These are phyloP conservation scores for Formica aserva DNA, from an alignment of 2,888 invertebrate genomes.

Conservation along the genomic window DNA sequence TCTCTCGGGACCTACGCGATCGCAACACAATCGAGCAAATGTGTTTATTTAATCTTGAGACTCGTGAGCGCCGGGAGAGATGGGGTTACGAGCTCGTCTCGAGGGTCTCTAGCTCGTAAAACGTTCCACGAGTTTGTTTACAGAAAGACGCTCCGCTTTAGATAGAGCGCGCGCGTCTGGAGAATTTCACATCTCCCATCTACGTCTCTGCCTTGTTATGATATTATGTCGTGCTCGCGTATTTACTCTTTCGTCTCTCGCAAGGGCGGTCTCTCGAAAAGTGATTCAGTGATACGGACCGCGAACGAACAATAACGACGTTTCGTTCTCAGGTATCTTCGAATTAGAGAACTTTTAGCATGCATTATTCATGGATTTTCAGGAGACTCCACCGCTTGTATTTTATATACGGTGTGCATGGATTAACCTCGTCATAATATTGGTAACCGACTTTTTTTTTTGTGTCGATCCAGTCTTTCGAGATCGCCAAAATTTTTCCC, in stretches of 20 bases:
- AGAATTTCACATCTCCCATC: conserved; percentile 61
- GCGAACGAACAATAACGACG: conserved; percentile 16
- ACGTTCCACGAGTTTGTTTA: conserved; percentile 63
- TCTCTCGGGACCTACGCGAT: conserved; percentile 38
- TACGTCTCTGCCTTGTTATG: conserved; percentile 56
- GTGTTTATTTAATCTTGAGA: conserved; percentile 56
- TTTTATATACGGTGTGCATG: conserved; percentile 26
- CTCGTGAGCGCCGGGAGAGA: conserved; percentile 39
- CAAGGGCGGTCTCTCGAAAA: conserved; percentile 28
- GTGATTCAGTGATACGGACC: conserved; percentile 45
- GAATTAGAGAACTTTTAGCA: conserved; percentile 66
- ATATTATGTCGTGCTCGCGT: conserved; percentile 57
- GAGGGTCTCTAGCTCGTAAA: conserved; percentile 44
- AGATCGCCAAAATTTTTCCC: not conserved
- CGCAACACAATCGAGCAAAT: conserved; percentile 54
- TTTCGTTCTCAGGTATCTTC: conserved; percentile 62
- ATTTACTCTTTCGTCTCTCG: conserved; percentile 31
- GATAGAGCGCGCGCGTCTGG: conserved; percentile 52
- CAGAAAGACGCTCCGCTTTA: conserved; percentile 60
- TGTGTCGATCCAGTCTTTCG: not conserved
- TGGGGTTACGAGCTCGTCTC: conserved; percentile 63
- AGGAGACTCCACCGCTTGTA: conserved; percentile 47
- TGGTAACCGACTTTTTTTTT: too few relatives aligned
- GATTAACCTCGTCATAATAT: too few relatives aligned
- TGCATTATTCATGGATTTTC: conserved; percentile 71